phyloP scores from a whole-genome alignment of 2,113 vertebrate species.

The Myiozetetes cayanensis region DNA sequence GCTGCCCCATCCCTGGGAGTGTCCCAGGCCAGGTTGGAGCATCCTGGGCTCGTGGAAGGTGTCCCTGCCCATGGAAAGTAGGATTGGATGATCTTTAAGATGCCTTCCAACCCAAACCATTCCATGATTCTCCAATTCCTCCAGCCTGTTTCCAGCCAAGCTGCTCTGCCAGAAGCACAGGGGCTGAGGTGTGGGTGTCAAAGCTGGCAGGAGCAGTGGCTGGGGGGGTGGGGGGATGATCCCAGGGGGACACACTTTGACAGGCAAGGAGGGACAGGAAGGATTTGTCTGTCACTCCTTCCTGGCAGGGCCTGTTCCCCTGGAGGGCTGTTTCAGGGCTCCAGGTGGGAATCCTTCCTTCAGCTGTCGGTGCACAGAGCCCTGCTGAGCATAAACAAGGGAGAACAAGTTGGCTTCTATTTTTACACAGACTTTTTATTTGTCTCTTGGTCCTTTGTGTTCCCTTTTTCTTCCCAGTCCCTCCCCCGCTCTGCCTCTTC shows the following conservation, averaged over 20 bases:
- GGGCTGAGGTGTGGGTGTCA: not conserved
- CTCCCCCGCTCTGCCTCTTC: not conserved
- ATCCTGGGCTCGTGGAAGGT: not conserved
- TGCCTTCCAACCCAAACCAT: not conserved
- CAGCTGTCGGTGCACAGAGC: not conserved
- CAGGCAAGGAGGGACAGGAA: not conserved
- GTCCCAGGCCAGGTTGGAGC: not conserved
- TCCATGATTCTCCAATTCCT: not conserved
- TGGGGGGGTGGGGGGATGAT: fast-evolving
- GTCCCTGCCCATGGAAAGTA: not conserved
- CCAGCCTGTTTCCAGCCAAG: not conserved
- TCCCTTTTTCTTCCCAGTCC: not conserved
- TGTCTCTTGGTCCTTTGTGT: not conserved
- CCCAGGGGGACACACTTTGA: not conserved
- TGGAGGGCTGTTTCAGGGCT: not conserved
- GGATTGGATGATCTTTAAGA: not conserved
- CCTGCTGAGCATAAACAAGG: not conserved
- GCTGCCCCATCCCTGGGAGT: not conserved
- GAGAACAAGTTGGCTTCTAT: not conserved
- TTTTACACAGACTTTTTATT: constrained; percentile 1
- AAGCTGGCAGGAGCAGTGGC: not conserved
- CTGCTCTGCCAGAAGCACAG: not conserved
- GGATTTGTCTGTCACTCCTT: not conserved
- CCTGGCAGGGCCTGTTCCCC: not conserved
- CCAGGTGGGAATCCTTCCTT: not conserved